Evolutionary conservation across 2,113 vertebrate genomes (phyloP).

Genomic region (Eurystomus gularis): DNA sequence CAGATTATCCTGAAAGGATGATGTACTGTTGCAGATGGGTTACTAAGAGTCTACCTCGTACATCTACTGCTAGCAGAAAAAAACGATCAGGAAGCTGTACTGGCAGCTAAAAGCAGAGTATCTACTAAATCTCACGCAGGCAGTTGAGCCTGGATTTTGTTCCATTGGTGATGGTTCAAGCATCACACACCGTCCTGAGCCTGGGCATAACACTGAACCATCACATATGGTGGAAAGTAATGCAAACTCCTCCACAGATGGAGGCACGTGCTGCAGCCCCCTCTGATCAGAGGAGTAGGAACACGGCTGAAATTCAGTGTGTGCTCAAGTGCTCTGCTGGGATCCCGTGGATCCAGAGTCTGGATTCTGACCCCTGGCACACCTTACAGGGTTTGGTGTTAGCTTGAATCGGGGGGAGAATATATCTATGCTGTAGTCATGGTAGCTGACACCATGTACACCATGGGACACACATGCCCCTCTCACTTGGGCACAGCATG

Average conservation of each 20-base stretch:
- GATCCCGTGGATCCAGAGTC: fast-evolving
- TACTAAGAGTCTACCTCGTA: not conserved
- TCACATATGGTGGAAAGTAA: not conserved
- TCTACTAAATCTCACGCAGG: not conserved
- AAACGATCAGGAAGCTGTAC: not conserved
- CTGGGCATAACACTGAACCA: not conserved
- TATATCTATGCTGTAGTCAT: not conserved
- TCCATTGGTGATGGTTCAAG: not conserved
- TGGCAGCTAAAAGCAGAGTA: not conserved
- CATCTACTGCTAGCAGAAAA: not conserved
- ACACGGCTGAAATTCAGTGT: not conserved
- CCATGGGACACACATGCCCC: fast-evolving
- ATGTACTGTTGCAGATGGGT: not conserved
- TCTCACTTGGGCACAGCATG: not conserved
- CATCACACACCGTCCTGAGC: not conserved
- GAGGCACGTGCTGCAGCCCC: not conserved
- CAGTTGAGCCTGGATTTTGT: not conserved
- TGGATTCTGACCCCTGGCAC: not conserved
- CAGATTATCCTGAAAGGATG: not conserved
- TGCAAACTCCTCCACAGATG: not conserved
- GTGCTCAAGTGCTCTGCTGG: not conserved
- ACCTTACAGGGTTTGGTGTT: not conserved
- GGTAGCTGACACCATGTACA: not conserved
- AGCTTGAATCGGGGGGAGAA: not conserved
- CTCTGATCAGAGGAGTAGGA: not conserved